Base-by-base conservation (phyloP, 2,888 invertebrate genomes). In the Enchytraeus crypticus region DNA sequence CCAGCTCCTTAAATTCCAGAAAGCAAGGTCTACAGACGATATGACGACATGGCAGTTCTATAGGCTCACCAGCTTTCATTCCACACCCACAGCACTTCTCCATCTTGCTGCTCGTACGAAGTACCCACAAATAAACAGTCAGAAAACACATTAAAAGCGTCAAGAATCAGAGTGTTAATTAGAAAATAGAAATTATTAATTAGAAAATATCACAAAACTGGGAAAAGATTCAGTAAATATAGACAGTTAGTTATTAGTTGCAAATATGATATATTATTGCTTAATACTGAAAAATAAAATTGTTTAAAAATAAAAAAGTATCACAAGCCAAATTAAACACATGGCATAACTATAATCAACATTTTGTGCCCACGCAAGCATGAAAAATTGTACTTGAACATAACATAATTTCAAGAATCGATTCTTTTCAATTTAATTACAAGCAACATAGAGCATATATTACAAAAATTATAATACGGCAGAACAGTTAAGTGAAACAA, bases 21-120 rank as follows among this genome's bases (percentile, higher is more conserved):
- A 67, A 65, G 61, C 75, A 75, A 14, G 57, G 60, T n/a, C 64
- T 56, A 64, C 75, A 75, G 32, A 74, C 59, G 8, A 65, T 43
- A 61, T 74, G 69, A 29, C 64, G 63, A 67, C 75, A 75, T 1
- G 75, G 74, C 51, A 75, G 61, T n/a, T 62, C 53, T 33, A 74
- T 63, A 5, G 72, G 72, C 14, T 64, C 66, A 26, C 71, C 69
- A 54, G 72, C 62, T 18, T 60, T 61, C 14, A 60, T 54, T 8
- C 70, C 67, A 69, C 75, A 75, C 11, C 59, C 54, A n/a, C 60
- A 32, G 56, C 66, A 66, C 26, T 54, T 38, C 43, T 58, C 32
- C 27, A 45, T 38, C 23, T 55, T 43, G 8, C 64, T 64, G 49
- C 5, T 53, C 59, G 21, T n/a, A 53, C n/a, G 27, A 23, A 18